Conservation (phyloP, 2,888 invertebrate species). For the Bembecia ichneumoniformis region DNA sequence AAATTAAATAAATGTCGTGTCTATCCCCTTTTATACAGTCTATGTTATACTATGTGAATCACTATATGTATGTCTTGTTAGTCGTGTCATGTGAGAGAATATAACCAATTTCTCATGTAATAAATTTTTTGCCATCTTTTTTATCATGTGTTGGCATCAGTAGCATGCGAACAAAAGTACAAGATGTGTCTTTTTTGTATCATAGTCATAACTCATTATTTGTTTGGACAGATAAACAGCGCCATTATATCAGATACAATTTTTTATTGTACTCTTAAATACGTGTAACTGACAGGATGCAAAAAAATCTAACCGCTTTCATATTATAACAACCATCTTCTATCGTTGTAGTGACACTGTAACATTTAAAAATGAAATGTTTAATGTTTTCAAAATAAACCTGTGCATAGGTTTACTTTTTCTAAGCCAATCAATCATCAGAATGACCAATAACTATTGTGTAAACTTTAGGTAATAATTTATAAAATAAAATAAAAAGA, state of each 20-base stretch:
- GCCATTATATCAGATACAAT: background rate
- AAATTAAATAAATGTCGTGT: too few species aligned
- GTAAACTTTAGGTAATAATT: too few species aligned
- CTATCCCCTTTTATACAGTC: too few species aligned
- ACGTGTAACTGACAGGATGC: background rate
- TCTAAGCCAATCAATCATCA: too few species aligned
- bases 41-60: background rate
- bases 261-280: background rate
- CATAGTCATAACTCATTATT: background rate
- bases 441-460: too few species aligned
- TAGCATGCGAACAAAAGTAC: background rate
- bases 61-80: constrained; percentile 3
- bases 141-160: background rate
- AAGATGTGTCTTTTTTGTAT: background rate
- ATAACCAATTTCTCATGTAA: background rate
- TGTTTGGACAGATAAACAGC: background rate
- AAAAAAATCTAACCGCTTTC: background rate
- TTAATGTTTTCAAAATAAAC: too few species aligned
- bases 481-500: too few species aligned
- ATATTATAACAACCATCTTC: too few species aligned
- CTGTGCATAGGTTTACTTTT: too few species aligned
- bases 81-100: background rate
- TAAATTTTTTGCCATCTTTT: background rate
- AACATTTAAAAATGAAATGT: too few species aligned
- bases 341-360: too few species aligned